Evolutionary conservation across 2,113 vertebrate species (phyloP).

Genomic region (Phocoena sinus): DNA sequence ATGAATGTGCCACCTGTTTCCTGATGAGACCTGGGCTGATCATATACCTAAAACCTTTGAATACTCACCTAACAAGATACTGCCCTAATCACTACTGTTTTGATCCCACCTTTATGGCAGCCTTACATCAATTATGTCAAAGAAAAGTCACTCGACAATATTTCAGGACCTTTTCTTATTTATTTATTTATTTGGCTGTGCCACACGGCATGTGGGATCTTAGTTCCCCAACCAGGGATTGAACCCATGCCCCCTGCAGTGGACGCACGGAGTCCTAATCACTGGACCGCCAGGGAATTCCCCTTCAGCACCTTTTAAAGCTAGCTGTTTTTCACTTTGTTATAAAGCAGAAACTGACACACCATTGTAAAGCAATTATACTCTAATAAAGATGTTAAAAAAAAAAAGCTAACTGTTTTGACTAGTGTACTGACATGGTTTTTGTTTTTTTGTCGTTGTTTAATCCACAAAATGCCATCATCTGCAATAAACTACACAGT

Average conservation of each 20-base stretch:
- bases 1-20: background rate
- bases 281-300: too few species aligned
- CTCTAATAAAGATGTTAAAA: too few species aligned
- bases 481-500: background rate
- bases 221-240: too few species aligned
- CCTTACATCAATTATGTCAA: background rate
- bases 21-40: background rate
- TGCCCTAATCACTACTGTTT: background rate
- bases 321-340: background rate
- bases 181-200: too few species aligned
- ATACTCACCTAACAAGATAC: background rate
- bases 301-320: background rate
- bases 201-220: too few species aligned
- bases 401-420: background rate
- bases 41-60: background rate
- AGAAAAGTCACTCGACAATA: background rate
- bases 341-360: too few species aligned
- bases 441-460: background rate
- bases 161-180: background rate
- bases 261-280: too few species aligned
- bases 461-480: conserved; percentile 39
- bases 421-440: background rate
- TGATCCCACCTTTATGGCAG: background rate
- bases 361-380: too few species aligned
- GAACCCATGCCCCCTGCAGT: too few species aligned